Conservation (phyloP, 2,888 invertebrate species). For the Acheta domesticus region DNA sequence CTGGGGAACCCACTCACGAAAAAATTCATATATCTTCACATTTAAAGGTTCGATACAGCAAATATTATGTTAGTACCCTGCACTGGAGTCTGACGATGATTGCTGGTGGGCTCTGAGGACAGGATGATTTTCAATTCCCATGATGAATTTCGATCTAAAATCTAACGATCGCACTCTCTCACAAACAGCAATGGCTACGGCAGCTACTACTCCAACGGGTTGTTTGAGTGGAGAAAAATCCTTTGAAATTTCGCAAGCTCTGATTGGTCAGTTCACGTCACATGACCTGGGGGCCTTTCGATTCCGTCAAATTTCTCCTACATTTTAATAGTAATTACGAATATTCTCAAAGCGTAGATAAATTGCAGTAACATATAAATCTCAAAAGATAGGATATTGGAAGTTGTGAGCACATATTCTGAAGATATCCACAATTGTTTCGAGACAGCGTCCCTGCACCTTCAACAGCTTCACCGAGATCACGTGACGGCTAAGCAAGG, state of each 20-base stretch:
- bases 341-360: too few species aligned
- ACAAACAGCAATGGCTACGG: slow-evolving; percentile 52
- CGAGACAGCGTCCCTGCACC: slow-evolving; percentile 32
- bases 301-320: slow-evolving; percentile 31
- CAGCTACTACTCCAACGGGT: slow-evolving; percentile 43
- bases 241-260: slow-evolving; percentile 42
- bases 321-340: not conserved
- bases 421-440: slow-evolving; percentile 28
- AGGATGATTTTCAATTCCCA: slow-evolving; percentile 53
- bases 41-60: slow-evolving; percentile 38
- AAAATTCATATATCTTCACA: slow-evolving; percentile 39
- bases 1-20: slow-evolving; percentile 42
- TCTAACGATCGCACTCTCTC: slow-evolving; percentile 45
- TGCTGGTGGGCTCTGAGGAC: slow-evolving; percentile 49
- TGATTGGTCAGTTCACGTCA: slow-evolving; percentile 43
- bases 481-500: slow-evolving; percentile 32
- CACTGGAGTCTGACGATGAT: slow-evolving; percentile 48
- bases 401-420: not conserved
- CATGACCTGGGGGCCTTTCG: slow-evolving; percentile 40
- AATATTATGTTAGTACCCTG: slow-evolving; percentile 49
- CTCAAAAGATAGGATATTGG: not conserved
- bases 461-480: slow-evolving; percentile 27
- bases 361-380: not conserved
- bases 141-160: slow-evolving; percentile 50
- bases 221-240: slow-evolving; percentile 43